Conservation (phyloP, 2,797 vertebrate species). For the Toxotes lorentzi region DNA sequence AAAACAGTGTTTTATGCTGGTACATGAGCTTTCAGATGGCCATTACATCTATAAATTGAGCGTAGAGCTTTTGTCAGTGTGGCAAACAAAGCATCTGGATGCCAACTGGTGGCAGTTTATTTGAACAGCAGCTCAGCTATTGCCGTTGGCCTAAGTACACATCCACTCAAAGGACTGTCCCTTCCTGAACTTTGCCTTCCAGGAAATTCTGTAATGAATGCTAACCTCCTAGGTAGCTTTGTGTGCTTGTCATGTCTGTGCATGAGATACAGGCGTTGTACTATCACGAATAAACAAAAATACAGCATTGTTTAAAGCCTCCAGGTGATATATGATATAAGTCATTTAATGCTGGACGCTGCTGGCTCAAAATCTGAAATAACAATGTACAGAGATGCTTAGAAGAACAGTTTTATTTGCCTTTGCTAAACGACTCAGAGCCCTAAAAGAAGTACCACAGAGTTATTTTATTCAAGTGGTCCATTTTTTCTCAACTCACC, state of each 20-base stretch:
- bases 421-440: neutral
- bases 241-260: constrained; percentile 23
- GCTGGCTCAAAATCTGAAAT: neutral
- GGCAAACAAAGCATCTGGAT: constrained; percentile 59
- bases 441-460: neutral
- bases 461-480: neutral
- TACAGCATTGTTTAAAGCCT: constrained; percentile 11
- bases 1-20: constrained; percentile 37
- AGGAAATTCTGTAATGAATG: constrained; percentile 57
- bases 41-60: constrained; percentile 49
- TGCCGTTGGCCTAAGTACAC: constrained; percentile 45
- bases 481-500: neutral
- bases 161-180: constrained; percentile 42
- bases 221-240: constrained; percentile 20
- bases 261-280: neutral
- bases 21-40: constrained; percentile 23
- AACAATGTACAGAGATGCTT: neutral
- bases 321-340: neutral
- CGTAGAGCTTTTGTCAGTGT: constrained; percentile 48
- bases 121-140: constrained; percentile 56
- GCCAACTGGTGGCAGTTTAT: constrained; percentile 72
- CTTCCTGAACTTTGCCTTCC: constrained; percentile 59
- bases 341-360: neutral
- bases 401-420: neutral
- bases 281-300: constrained; percentile 14